A percentile compares a stretch with the other conserved stretches of the same genome.
Conservation (phyloP, 2,797 vertebrate species). For the Delichon dasypus region DNA sequence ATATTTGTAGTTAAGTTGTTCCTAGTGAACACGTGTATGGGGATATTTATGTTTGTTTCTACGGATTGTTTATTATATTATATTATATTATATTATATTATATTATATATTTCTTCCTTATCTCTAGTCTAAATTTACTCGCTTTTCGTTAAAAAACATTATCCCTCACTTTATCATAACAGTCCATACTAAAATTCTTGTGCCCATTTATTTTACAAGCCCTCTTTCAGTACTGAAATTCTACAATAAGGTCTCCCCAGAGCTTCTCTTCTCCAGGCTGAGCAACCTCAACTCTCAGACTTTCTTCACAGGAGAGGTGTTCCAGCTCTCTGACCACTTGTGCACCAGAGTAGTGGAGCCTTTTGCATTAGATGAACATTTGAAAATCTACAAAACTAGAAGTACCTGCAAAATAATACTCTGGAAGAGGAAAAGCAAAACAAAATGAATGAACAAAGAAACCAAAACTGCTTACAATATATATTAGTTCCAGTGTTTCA, state of each 20-base stretch:
- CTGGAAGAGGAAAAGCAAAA: not conserved
- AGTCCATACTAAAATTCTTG: not conserved
- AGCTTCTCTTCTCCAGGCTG: not conserved
- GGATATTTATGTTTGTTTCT: not conserved
- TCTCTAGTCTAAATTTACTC: not conserved
- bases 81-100: too few species aligned
- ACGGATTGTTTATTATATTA: too few species aligned
- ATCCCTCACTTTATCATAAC: fast-evolving
- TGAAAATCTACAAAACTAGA: not conserved
- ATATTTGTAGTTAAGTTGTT: not conserved
- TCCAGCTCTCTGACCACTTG: not conserved
- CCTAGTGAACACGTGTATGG: not conserved
- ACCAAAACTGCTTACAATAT: not conserved
- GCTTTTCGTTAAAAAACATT: not conserved
- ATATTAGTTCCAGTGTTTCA: not conserved
- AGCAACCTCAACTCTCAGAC: not conserved
- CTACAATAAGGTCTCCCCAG: fast-evolving
- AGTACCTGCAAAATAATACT: not conserved
- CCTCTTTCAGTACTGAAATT: not conserved
- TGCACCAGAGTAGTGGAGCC: not conserved
- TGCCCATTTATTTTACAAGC: not conserved
- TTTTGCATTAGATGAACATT: not conserved
- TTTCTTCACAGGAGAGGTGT: not conserved
- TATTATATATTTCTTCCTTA: not conserved
- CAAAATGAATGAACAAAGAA: not conserved